A percentile compares a stretch with the other conserved stretches of the same genome.
Conservation (phyloP, 2,888 invertebrate species). For the Eilema caniola region DNA sequence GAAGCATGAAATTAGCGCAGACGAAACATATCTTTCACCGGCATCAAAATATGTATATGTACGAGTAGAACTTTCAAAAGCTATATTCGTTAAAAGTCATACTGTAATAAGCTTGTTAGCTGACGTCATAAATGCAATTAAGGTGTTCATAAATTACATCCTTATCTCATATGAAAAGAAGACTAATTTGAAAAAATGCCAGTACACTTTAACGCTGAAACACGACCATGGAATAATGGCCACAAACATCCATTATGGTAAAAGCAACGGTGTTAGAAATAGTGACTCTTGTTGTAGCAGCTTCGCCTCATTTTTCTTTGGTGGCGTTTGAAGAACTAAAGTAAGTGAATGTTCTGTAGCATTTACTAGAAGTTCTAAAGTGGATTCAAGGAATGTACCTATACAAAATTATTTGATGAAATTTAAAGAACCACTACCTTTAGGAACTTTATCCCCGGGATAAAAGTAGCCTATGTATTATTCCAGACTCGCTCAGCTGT, state of each 20-base stretch:
- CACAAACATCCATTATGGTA: constrained; percentile 67
- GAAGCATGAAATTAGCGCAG: neutral
- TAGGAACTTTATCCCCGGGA: no score
- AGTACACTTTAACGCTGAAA: constrained; percentile 49
- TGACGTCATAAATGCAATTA: constrained; percentile 37
- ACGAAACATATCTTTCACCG: neutral
- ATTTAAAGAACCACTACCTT: no score
- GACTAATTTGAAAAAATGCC: constrained; percentile 59
- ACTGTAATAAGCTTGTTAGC: constrained; percentile 14
- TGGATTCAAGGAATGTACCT: no score
- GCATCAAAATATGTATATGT: neutral
- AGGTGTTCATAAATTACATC: constrained; percentile 48
- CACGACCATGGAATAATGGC: constrained; percentile 53
- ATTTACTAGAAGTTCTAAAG: neutral
- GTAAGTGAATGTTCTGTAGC: constrained; percentile 34
- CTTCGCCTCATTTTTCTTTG: constrained; percentile 67
- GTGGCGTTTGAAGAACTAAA: constrained; percentile 36
- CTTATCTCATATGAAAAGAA: constrained; percentile 46
- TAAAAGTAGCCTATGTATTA: no score
- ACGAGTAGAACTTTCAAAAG: neutral
- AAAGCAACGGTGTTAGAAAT: constrained; percentile 66
- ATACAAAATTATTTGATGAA: no score
- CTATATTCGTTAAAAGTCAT: neutral
- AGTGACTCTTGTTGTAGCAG: constrained; percentile 62
- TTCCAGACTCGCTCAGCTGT: no score